These are phyloP conservation scores for Cacajao melanocephalus DNA, from an alignment of 2,797 vertebrate species.

Conservation along the genomic window DNA sequence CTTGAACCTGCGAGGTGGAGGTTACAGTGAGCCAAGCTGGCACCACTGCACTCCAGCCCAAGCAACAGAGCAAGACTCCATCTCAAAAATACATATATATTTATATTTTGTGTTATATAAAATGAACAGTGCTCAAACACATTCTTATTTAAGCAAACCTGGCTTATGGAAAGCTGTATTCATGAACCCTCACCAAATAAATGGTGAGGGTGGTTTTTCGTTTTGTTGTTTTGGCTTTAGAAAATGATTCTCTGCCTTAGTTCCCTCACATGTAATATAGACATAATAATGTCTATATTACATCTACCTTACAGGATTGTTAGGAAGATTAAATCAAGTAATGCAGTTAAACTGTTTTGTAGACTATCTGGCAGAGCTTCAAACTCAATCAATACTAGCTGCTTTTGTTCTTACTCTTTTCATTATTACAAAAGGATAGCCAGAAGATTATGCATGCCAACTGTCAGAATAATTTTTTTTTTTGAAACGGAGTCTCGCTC, in stretches of 20 bases:
- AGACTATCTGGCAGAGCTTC: not conserved
- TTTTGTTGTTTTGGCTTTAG: not conserved
- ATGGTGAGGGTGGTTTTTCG: not conserved
- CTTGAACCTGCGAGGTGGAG: too few species aligned
- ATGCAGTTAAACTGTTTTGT: not conserved
- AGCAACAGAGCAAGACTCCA: too few species aligned
- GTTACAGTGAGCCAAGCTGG: too few species aligned
- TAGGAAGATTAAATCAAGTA: not conserved
- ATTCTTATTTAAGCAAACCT: not conserved
- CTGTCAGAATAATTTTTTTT: not conserved
- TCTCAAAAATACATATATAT: too few species aligned
- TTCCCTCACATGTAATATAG: not conserved
- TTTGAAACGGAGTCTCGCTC: not conserved
- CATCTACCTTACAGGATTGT: not conserved
- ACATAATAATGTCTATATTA: not conserved
- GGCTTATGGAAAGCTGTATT: not conserved
- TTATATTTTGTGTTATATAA: not conserved
- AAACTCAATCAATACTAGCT: not conserved
- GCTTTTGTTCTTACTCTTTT: slow-evolving; percentile 27
- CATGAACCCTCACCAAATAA: not conserved
- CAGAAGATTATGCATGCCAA: not conserved
- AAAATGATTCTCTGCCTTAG: slow-evolving; percentile 22
- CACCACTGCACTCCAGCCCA: too few species aligned
- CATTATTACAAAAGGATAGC: not conserved
- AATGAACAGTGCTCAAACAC: not conserved